These are phyloP conservation scores for Hyla sarda DNA, from an alignment of 2,113 vertebrate genomes.

Conservation along the genomic window DNA sequence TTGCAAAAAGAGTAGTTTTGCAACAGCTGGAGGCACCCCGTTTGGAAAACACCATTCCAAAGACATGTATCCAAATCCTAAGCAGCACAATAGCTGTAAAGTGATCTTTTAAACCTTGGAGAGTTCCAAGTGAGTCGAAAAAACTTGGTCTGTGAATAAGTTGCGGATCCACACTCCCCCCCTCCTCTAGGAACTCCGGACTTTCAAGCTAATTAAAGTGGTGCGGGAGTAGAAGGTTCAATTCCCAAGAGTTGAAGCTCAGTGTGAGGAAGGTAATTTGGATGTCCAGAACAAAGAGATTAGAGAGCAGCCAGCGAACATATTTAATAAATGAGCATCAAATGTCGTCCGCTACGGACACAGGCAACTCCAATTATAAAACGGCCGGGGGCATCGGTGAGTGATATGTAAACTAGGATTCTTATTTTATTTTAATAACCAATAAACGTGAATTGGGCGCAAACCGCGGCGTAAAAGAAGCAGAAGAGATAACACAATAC, in stretches of 20 bases:
- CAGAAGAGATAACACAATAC: slow-evolving; percentile 44
- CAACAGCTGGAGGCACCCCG: too few relatives aligned
- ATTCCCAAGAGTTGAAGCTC: slow-evolving; percentile 92
- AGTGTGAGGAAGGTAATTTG: slow-evolving; percentile 98
- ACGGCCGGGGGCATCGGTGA: slow-evolving; percentile 71
- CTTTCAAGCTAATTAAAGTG: slow-evolving; percentile 99
- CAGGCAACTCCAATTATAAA: slow-evolving; percentile 88
- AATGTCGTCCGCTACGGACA: slow-evolving; percentile 83
- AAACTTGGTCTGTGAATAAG: slow-evolving; percentile 92
- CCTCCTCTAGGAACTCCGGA: slow-evolving; percentile 61
- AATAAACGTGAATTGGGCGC: slow-evolving; percentile 34
- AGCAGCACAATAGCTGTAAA: slow-evolving; percentile 62
- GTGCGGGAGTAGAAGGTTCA: slow-evolving; percentile 90
- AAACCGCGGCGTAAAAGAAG: slow-evolving; percentile 2
- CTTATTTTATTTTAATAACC: slow-evolving; percentile 60
- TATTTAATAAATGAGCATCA: slow-evolving; percentile 97
- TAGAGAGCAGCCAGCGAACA: slow-evolving; percentile 88
- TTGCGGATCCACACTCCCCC: slow-evolving; percentile 78
- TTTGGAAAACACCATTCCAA: too few relatives aligned
- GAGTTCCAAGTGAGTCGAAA: slow-evolving; percentile 85
- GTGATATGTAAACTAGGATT: slow-evolving; percentile 72
- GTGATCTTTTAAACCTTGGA: slow-evolving; percentile 78
- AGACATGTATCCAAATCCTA: too few relatives aligned
- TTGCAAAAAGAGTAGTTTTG: too few relatives aligned
- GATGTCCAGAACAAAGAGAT: slow-evolving; percentile 98